Percentiles rank a stretch among this genome's conserved stretches.
These are phyloP conservation scores for Syndactyla subalaris DNA, from an alignment of 2,797 vertebrate species.

Conservation along the genomic window DNA sequence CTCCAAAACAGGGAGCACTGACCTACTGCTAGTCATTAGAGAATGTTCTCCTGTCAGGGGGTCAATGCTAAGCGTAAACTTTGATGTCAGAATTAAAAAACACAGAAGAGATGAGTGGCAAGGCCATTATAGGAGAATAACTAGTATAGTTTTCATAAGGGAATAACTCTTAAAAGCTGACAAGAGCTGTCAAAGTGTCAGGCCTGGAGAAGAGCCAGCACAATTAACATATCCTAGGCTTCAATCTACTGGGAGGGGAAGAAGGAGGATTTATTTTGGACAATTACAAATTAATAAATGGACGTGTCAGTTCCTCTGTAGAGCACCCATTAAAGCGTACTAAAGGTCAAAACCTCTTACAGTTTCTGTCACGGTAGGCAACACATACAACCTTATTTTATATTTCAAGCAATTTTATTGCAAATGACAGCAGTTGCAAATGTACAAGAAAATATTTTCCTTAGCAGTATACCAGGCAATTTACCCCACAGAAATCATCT, in stretches of 20 bases:
- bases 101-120: background rate
- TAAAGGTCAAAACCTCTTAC: constrained; percentile 61
- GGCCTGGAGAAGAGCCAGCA: constrained; percentile 27
- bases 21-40: background rate
- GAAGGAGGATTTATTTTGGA: constrained; percentile 60
- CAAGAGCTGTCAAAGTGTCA: constrained; percentile 66
- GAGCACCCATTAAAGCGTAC: constrained; percentile 50
- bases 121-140: constrained; percentile 20
- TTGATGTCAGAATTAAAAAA: constrained; percentile 31
- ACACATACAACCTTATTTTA: constrained; percentile 53
- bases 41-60: background rate
- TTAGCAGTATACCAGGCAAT: background rate
- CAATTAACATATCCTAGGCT: constrained; percentile 58
- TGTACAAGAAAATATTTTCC: constrained; percentile 38
- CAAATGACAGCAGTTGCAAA: constrained; percentile 46
- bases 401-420: constrained; percentile 66
- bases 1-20: background rate
- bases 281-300: constrained; percentile 71
- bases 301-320: background rate
- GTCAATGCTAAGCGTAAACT: background rate
- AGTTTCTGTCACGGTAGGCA: constrained; percentile 31
- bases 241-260: constrained; percentile 23
- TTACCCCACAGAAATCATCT: background rate
- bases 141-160: background rate
- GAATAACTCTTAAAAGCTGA: constrained; percentile 54